Evolutionary conservation across 2,113 vertebrate genomes (phyloP), one percentile per base, ranked within the genome.

Genomic region (Varanus komodoensis): DNA sequence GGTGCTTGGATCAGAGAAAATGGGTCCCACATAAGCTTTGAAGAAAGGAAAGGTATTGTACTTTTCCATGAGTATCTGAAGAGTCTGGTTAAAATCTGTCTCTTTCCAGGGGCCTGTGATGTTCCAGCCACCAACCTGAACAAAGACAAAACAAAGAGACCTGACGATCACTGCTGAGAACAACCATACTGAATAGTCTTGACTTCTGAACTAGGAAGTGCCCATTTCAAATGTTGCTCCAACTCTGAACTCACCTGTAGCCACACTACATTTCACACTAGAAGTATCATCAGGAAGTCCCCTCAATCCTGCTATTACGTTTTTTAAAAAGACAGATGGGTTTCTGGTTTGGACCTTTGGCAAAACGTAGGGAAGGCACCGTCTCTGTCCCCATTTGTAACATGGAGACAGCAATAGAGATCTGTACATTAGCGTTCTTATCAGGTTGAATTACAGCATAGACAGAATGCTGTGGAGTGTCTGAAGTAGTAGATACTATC

Each of bases 11-110:
- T 97, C 96, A 57, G 81, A 93, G 19, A 96, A 97, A 94, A 96
- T 97, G 92, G 96, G 97, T 80, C 95, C 97, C 89, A 98, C 96
- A 25, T 94, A 95, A 77, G 98, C 95, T 94, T 90, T 98, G 95
- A 99, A 99, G 97, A 99, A 99, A 1, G 99, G 98, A 89, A 99
- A 99, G 32, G 98, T 97, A 90, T 85, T 96, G 61, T 98, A 99
- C 90, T 96, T 97, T 93, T 97, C 97, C 98, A 99, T 99, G 77
- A 99, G 95, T 67, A 96, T 92, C 81, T 93, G 96, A 92, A 99
- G 97, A 50, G 98, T 99, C 93, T 95, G 92, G 96, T 99, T 99
- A 94, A 99, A 98, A 91, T 98, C 97, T 1, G 96, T 96, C 74
- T 87, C 86, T 92, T 97, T 97, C 96, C 96, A 96, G 54, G 90